Evolutionary conservation across 2,113 vertebrate species (phyloP).

Genomic region (Carassius auratus): DNA sequence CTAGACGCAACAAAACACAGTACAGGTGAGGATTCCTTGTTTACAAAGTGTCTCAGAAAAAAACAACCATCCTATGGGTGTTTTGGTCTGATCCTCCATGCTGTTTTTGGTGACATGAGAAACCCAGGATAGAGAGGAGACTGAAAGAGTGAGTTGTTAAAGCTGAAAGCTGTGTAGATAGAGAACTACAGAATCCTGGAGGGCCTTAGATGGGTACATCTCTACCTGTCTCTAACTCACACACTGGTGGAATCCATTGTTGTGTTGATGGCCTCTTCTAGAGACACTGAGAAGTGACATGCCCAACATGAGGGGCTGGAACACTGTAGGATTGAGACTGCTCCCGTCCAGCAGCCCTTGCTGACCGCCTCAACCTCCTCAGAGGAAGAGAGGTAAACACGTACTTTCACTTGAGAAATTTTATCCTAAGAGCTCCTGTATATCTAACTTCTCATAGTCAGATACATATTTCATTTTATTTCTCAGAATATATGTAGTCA

Average conservation of each 20-base stretch:
- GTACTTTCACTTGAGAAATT: too few relatives aligned
- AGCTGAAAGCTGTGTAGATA: slow-evolving; percentile 45
- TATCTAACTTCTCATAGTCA: too few relatives aligned
- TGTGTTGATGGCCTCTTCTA: slow-evolving; percentile 36
- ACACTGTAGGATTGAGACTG: too few relatives aligned
- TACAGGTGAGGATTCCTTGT: neutral
- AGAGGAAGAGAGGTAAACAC: too few relatives aligned
- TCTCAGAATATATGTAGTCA: too few relatives aligned
- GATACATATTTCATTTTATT: too few relatives aligned
- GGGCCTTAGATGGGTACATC: slow-evolving; percentile 1
- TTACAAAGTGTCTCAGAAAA: neutral
- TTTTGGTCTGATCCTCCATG: slow-evolving; percentile 32
- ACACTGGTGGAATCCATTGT: slow-evolving; percentile 40
- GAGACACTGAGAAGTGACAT: neutral
- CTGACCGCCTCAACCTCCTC: too few relatives aligned
- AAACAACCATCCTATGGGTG: slow-evolving; percentile 20
- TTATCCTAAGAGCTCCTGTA: too few relatives aligned
- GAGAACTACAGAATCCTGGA: slow-evolving; percentile 25
- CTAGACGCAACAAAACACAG: neutral
- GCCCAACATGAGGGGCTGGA: too few relatives aligned
- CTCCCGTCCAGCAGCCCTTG: too few relatives aligned
- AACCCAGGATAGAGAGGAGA: neutral
- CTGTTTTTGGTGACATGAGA: slow-evolving; percentile 14
- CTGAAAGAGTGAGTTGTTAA: slow-evolving; percentile 27
- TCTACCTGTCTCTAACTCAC: slow-evolving; percentile 7